A percentile compares a stretch with the other conserved stretches of the same genome.
Conservation (phyloP, 64 coral and sea anemone genomes). For the Actinia tenebrosa region DNA sequence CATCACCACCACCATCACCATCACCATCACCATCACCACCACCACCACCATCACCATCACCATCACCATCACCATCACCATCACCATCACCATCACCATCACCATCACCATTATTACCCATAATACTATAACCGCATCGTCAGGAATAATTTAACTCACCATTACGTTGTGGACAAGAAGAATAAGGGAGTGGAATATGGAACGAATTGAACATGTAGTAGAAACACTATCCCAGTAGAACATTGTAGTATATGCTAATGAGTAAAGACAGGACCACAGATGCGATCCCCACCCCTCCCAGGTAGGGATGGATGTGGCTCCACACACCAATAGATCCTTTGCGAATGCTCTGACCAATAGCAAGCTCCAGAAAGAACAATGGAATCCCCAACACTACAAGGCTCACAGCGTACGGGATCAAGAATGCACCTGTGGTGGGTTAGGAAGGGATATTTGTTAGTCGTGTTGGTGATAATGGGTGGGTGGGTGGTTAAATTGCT, state of each 20-base stretch:
- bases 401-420: conserved; percentile 67
- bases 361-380: conserved; percentile 73
- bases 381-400: conserved; percentile 60
- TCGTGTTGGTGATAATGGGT: too few relatives aligned
- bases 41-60: background rate
- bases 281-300: conserved; percentile 66
- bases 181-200: conserved; percentile 54
- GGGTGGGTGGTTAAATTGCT: too few relatives aligned
- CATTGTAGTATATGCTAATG: conserved; percentile 70
- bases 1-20: background rate
- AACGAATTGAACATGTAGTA: conserved; percentile 60
- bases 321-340: conserved; percentile 79
- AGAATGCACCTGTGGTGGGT: conserved; percentile 47
- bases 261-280: conserved; percentile 51
- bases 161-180: conserved; percentile 37
- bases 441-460: background rate
- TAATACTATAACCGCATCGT: too few relatives aligned
- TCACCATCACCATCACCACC: too few relatives aligned
- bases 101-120: too few relatives aligned
- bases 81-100: background rate
- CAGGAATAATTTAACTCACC: background rate
- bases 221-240: conserved; percentile 69
- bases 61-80: background rate
- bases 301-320: conserved; percentile 70
- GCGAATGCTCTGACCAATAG: conserved; percentile 71